Evolutionary conservation across 2,888 invertebrate species (phyloP), one percentile per base, ranked within the genome.

Genomic region (Minunthozetes semirufus): DNA sequence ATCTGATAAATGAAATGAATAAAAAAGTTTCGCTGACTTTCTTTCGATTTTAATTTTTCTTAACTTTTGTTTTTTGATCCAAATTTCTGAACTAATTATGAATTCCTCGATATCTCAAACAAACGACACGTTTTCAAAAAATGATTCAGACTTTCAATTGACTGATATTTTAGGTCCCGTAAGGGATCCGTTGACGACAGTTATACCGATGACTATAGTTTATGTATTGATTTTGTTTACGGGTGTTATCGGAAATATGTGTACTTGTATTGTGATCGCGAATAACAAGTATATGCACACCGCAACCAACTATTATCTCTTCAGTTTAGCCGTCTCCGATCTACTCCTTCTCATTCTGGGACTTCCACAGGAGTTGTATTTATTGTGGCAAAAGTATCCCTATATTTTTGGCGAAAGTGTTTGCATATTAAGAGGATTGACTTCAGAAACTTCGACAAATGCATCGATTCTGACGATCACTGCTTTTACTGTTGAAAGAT

Each of bases 401-500:
- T 83, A 81, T 81, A 77, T 82, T 59, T 83, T 93, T 78, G 90
- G 90, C 0, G 90, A 91, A 81, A 86, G 87, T 6, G 88, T 91
- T 79, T 94, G 93, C 83, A 86, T 91, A 15, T 83, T 89, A 15
- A 87, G 91, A 50, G 90, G 90, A 9, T 86, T 93, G 71, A 88
- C 91, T 0, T 90, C 93, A 0, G 94, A 94, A 83, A 91, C 91
- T n/a, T 86, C 87, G 22, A 85, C 86, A 0, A 86, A 87, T 80
- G 91, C 92, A 0, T 93, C 93, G 0, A 92, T 94, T 1, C 80
- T 86, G 48, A 86, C 85, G 15, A 94, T 94, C 80, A 92, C 92
- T 0, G 92, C 92, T 1, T 94, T 93, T 82, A 93, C 93, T 0
- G 87, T 90, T 53, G 93, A 93, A 82, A 86, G 94, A 77, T 94